These are phyloP conservation scores for Hipposideros armiger DNA, from an alignment of 2,113 vertebrate species.

Conservation along the genomic window DNA sequence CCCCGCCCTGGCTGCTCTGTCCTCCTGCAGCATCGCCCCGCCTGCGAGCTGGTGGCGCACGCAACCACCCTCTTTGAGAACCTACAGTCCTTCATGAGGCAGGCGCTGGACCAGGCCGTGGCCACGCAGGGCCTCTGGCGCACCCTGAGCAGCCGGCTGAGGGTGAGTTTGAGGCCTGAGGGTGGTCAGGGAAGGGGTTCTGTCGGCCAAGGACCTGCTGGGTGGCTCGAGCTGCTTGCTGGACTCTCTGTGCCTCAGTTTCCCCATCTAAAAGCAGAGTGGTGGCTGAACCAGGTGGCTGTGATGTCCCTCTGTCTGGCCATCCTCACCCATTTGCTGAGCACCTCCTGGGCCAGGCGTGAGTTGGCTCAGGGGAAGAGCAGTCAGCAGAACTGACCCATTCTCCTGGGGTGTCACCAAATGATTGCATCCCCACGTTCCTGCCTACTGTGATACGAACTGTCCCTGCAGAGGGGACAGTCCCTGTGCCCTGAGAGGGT, in stretches of 20 bases:
- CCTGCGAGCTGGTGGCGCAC: constrained; percentile 35
- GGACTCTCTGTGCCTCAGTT: not conserved
- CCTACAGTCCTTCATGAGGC: constrained; percentile 83
- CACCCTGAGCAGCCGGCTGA: constrained; percentile 78
- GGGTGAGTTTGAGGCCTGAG: constrained; percentile 76
- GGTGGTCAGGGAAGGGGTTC: not conserved
- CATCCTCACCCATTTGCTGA: no score
- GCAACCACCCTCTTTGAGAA: constrained; percentile 74
- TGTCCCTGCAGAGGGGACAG: not conserved
- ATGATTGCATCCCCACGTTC: rapidly evolving
- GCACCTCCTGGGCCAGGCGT: not conserved
- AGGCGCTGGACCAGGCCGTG: constrained; percentile 87
- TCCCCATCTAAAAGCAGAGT: not conserved
- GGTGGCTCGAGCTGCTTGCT: not conserved
- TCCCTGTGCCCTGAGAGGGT: not conserved
- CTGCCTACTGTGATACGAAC: no score
- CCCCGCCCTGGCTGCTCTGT: rapidly evolving
- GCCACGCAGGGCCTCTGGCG: constrained; percentile 86
- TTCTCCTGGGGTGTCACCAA: not conserved
- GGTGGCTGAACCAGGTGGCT: not conserved
- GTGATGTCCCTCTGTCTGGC: not conserved
- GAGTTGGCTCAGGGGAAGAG: not conserved
- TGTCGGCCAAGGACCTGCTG: rapidly evolving
- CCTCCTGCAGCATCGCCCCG: not conserved
- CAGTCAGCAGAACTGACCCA: not conserved